Base-by-base conservation (phyloP, 1,140 invertebrate species). In the Frieseomelitta varia region DNA sequence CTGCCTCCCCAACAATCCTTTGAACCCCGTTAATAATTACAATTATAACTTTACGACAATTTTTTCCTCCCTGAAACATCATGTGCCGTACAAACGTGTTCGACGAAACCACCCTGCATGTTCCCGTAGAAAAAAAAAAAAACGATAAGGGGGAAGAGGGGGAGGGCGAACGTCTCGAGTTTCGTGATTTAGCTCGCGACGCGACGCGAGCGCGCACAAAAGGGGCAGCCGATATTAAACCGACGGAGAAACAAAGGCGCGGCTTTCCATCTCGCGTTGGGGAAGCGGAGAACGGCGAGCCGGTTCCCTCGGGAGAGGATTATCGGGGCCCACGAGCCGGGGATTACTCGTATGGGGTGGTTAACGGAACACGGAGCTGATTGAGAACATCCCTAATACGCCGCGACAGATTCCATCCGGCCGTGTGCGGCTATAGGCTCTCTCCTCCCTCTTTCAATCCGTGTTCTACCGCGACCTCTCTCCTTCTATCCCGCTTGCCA, bases 311-410 rank as follows among this genome's bases (percentile, higher is more conserved):
- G 87, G 88, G 88, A 91, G 89, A 91, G 91, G 91, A 91, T 91
- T 91, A 91, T 91, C 91, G 72, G 81, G 87, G 79, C 85, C 78
- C 86, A 75, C 83, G 84, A 88, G 85, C 79, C 84, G 77, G 89
- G 92, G 92, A 93, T 93, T 93, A 92, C 89, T 90, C 85, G 89
- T 81, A 91, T 91, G 90, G 92, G 92, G 91, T 92, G 90, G 92
- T 91, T 91, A 92, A 89, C 84, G 90, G 91, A 92, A 93, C 90
- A 93, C 81, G 90, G 90, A 87, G 86, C 93, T 95, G 94, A 95
- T 94, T 95, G 94, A 95, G 94, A 94, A 94, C 94, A 92, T 94
- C 93, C 92, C 92, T 95, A 94, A 95, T 94, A 87, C 92, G 89
- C 83, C 75, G 83, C 92, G 94, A 95, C 94, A 95, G 94, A 90